Evolutionary conservation across 2,113 vertebrate species (phyloP).

Genomic region (Caloenas nicobarica): DNA sequence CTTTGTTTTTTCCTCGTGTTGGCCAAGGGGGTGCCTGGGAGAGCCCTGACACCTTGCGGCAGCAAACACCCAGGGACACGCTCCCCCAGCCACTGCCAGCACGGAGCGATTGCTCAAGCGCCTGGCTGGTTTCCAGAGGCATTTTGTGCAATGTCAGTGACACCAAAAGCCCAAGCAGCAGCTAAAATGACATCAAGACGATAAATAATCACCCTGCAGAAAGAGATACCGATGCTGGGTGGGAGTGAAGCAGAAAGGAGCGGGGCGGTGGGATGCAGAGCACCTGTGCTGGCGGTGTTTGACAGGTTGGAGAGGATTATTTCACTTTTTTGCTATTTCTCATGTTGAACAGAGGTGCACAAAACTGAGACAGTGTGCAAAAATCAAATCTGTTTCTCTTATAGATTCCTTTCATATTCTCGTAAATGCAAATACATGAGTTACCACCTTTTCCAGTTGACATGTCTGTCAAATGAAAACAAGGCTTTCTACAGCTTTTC

Average conservation of each 20-base stretch:
- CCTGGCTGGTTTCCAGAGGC: neutral
- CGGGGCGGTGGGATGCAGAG: accelerated
- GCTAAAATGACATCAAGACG: neutral
- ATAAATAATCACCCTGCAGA: neutral
- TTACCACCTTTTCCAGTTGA: neutral
- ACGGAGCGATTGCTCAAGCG: neutral
- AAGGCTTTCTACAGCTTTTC: neutral
- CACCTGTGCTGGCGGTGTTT: neutral
- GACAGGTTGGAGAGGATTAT: neutral
- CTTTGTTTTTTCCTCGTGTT: neutral
- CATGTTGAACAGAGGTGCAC: neutral
- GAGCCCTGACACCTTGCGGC: neutral
- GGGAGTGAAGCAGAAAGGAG: neutral
- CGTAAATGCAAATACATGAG: neutral
- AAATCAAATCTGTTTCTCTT: neutral
- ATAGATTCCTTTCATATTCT: neutral
- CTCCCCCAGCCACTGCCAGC: neutral
- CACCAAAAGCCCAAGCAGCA: neutral
- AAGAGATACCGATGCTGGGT: neutral
- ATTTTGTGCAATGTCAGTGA: neutral
- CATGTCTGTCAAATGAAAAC: neutral
- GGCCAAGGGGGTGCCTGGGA: too few relatives aligned
- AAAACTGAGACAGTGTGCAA: neutral
- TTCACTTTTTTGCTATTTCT: neutral
- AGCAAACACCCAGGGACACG: neutral